phyloP scores from a whole-genome alignment of 2,797 vertebrate genomes.

The Apogon hyalosoma region DNA sequence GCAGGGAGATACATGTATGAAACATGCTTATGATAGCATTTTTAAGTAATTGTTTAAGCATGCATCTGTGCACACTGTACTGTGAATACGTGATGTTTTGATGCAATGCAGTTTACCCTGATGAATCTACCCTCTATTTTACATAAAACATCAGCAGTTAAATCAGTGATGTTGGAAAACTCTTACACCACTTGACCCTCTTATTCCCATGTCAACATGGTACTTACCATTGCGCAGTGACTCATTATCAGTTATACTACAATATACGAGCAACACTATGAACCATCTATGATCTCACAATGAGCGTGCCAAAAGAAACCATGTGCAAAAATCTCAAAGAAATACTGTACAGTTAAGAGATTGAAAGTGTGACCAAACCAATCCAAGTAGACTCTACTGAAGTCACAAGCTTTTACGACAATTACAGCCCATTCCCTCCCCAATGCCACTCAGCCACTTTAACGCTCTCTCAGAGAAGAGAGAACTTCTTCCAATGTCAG shows the following conservation, averaged over 20 bases:
- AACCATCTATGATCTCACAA: slow-evolving; percentile 43
- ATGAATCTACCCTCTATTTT: slow-evolving; percentile 6
- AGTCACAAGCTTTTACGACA: slow-evolving; percentile 61
- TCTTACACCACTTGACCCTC: slow-evolving; percentile 21
- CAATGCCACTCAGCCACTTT: slow-evolving; percentile 58
- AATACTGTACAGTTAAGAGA: slow-evolving; percentile 25
- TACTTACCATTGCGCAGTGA: slow-evolving; percentile 9
- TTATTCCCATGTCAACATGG: slow-evolving; percentile 11
- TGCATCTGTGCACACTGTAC: slow-evolving; percentile 44
- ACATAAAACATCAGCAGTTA: slow-evolving; percentile 9
- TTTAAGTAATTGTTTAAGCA: slow-evolving; percentile 56
- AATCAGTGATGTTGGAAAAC: slow-evolving; percentile 22
- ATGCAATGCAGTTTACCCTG: slow-evolving; percentile 36
- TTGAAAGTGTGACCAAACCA: slow-evolving; percentile 62
- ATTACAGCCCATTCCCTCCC: slow-evolving; percentile 58
- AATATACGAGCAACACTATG: slow-evolving; percentile 45
- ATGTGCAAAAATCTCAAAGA: slow-evolving; percentile 17
- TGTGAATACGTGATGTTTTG: slow-evolving; percentile 48
- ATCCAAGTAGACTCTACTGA: slow-evolving; percentile 48
- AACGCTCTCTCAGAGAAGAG: slow-evolving; percentile 55
- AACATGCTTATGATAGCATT: slow-evolving; percentile 60
- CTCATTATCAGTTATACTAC: slow-evolving; percentile 8
- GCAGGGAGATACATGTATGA: slow-evolving; percentile 19
- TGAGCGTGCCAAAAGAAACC: slow-evolving; percentile 38
- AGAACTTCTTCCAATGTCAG: slow-evolving; percentile 69